These are phyloP conservation scores for Hyperopisus bebe DNA, from an alignment of 2,113 vertebrate species.

Conservation along the genomic window DNA sequence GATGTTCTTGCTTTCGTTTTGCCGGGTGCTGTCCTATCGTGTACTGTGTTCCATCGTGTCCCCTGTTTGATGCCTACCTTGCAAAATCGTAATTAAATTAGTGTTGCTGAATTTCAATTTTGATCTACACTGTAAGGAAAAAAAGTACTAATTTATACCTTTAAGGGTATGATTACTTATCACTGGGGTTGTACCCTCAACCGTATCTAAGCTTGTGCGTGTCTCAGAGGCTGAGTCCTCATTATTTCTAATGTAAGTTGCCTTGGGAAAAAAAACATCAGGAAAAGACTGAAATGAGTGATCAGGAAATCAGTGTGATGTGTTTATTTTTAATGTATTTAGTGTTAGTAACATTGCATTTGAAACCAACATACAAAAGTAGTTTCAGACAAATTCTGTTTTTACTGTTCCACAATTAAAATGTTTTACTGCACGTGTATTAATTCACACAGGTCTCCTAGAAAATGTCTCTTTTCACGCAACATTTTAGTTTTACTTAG, in stretches of 20 bases:
- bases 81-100: not conserved
- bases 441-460: not conserved
- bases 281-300: not conserved
- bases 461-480: not conserved
- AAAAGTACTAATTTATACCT: not conserved
- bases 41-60: no score
- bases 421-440: not conserved
- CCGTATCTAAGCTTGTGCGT: no score
- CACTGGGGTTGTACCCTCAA: no score
- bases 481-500: not conserved
- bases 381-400: not conserved
- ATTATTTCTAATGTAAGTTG: not conserved
- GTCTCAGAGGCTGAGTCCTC: no score
- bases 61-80: no score
- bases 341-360: not conserved
- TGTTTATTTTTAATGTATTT: not conserved
- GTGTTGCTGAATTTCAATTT: not conserved
- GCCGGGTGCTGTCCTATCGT: no score
- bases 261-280: not conserved
- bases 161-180: not conserved
- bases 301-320: not conserved
- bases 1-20: no score
- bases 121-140: not conserved
- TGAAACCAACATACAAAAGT: not conserved
- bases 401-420: not conserved